Evolutionary conservation across 2,888 invertebrate genomes (phyloP).

Genomic region (Crematogaster levior): DNA sequence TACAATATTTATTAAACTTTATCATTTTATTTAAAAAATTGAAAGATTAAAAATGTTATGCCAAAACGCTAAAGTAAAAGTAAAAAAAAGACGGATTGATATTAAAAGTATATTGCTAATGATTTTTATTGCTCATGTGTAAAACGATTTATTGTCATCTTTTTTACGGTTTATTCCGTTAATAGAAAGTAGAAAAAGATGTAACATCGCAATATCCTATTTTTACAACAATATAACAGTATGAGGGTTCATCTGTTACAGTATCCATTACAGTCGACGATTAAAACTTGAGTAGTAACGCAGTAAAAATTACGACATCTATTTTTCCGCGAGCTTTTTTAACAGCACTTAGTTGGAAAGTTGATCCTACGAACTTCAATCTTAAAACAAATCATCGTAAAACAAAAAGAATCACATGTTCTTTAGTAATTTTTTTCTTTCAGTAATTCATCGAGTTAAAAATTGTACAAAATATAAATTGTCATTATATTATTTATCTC

Average conservation of each 20-base stretch:
- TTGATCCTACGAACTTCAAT: conserved; percentile 1
- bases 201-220: neutral
- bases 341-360: neutral
- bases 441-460: neutral
- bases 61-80: neutral
- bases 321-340: neutral
- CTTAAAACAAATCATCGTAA: neutral
- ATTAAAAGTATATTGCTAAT: neutral
- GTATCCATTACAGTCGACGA: conserved; percentile 6
- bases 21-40: neutral
- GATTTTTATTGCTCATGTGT: neutral
- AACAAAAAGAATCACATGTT: neutral
- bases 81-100: neutral
- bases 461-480: neutral
- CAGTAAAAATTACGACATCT: conserved; percentile 27
- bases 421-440: neutral
- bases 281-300: conserved; percentile 29
- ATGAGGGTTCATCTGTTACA: neutral
- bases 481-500: too few relatives aligned
- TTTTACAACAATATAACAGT: neutral
- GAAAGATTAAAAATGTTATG: neutral
- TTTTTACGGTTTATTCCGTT: conserved; percentile 1
- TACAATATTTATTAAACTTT: neutral
- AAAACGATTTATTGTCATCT: neutral
- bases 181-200: neutral